A percentile compares a stretch with the other conserved stretches of the same genome.
phyloP scores from a whole-genome alignment of 2,113 vertebrate genomes.

The Phylloscopus trochilus region DNA sequence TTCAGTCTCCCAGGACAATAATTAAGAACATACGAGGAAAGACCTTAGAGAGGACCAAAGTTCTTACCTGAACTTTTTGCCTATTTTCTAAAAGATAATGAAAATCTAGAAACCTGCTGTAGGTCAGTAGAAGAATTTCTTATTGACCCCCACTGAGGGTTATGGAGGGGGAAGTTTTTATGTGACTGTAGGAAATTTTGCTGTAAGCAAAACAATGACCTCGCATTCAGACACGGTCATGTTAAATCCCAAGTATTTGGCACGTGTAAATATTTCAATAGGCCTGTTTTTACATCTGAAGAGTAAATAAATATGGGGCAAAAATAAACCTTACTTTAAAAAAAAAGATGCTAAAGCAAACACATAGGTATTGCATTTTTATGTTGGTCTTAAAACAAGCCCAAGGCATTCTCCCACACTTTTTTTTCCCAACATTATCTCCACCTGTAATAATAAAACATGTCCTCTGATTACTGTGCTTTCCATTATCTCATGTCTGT shows the following conservation, averaged over 20 bases:
- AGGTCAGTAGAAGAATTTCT: neutral
- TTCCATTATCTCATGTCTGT: constrained; percentile 83
- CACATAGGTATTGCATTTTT: constrained; percentile 59
- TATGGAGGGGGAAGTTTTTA: neutral
- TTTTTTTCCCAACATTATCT: constrained; percentile 76
- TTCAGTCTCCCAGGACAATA: neutral
- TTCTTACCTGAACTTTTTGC: neutral
- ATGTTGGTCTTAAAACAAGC: constrained; percentile 67
- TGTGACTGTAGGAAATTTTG: neutral
- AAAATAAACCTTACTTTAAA: neutral
- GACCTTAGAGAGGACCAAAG: neutral
- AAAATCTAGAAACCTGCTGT: neutral
- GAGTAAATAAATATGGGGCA: constrained; percentile 4
- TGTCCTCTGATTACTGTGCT: constrained; percentile 82
- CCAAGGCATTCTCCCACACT: constrained; percentile 81
- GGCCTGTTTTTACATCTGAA: neutral
- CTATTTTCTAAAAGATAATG: neutral
- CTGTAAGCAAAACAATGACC: neutral
- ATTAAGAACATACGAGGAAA: fast-evolving
- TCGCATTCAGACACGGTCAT: neutral
- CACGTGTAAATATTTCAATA: neutral
- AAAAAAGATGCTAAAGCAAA: constrained; percentile 22
- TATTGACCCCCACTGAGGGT: neutral
- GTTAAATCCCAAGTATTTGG: neutral
- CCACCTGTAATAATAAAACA: constrained; percentile 92